Percentiles rank a stretch among this genome's conserved stretches.
phyloP scores from a whole-genome alignment of 2,113 vertebrate species.

The Bettongia penicillata region DNA sequence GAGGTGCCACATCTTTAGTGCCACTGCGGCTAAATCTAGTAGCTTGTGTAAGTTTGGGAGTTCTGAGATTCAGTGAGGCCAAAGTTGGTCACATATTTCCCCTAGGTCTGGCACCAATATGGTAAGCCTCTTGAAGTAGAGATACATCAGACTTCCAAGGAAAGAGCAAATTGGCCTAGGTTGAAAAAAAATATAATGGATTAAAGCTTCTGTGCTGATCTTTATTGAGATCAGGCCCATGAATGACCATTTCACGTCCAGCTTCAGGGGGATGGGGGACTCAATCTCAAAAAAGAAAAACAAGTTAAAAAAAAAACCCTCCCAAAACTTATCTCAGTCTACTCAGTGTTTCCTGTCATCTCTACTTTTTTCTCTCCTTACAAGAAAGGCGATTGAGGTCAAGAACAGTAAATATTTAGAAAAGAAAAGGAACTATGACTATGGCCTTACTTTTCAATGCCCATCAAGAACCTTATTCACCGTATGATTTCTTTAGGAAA shows the following conservation, averaged over 20 bases:
- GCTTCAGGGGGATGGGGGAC: no score
- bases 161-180: no score
- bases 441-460: conserved; percentile 42
- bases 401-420: background rate
- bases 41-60: background rate
- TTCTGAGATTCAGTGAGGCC: background rate
- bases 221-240: background rate
- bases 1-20: background rate
- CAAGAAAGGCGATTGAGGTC: background rate
- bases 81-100: background rate
- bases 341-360: background rate
- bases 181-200: no score
- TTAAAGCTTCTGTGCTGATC: background rate
- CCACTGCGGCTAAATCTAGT: fast-evolving
- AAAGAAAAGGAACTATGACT: background rate
- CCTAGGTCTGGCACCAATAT: background rate
- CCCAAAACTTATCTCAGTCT: background rate
- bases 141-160: background rate
- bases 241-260: background rate
- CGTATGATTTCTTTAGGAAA: conserved; percentile 34
- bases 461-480: background rate
- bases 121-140: background rate
- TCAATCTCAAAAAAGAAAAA: background rate
- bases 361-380: conserved; percentile 18
- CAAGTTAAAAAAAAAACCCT: background rate